Evolutionary conservation across 2,113 vertebrate species (phyloP).

Genomic region (Anhinga anhinga): DNA sequence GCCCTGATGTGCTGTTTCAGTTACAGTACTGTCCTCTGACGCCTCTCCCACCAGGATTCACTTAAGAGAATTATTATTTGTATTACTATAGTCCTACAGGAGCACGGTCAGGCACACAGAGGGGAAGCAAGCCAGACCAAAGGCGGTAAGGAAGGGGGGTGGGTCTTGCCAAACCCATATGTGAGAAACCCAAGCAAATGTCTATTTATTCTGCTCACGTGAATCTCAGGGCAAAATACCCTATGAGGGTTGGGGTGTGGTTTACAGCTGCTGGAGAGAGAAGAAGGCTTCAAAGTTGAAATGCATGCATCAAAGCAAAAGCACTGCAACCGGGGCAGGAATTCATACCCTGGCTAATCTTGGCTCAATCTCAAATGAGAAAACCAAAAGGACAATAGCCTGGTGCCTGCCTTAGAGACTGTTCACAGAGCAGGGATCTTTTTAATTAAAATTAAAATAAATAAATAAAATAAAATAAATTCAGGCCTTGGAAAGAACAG

Average conservation of each 20-base stretch:
- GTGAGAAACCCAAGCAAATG: not conserved
- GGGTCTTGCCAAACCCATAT: not conserved
- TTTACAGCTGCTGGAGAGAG: not conserved
- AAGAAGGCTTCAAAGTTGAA: not conserved
- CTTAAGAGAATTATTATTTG: not conserved
- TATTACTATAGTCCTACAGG: not conserved
- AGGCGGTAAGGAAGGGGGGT: not conserved
- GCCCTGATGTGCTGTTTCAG: not conserved
- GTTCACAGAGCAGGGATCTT: not conserved
- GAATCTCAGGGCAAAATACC: not conserved
- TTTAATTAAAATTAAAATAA: not conserved
- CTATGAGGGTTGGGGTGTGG: not conserved
- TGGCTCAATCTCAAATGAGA: not conserved
- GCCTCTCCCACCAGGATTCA: not conserved
- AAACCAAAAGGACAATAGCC: not conserved
- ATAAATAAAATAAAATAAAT: not conserved
- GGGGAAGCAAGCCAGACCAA: not conserved
- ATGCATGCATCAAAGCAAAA: not conserved
- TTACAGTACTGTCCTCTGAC: not conserved
- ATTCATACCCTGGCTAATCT: not conserved
- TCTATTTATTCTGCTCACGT: not conserved
- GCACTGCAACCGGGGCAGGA: accelerated
- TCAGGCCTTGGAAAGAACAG: not conserved
- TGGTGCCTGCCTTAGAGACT: not conserved
- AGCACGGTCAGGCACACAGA: not conserved